Conservation (phyloP, 2,888 invertebrate species). For the Lepidocyrtoides sp. region DNA sequence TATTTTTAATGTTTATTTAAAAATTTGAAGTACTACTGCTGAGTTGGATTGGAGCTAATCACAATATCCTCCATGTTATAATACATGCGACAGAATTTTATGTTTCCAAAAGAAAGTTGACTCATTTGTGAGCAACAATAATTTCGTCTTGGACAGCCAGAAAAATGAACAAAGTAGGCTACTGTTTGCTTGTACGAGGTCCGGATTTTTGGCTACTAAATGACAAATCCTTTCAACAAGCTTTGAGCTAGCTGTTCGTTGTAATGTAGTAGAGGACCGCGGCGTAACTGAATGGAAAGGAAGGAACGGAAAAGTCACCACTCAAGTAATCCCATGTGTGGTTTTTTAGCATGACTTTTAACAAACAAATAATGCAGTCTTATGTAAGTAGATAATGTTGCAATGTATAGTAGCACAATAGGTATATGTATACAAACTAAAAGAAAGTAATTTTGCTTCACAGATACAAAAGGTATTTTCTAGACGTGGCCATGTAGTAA, state of each 20-base stretch:
- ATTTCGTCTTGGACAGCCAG: constrained; percentile 43
- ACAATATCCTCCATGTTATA: too few species aligned
- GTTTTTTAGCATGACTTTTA: constrained; percentile 62
- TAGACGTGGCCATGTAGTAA: constrained; percentile 17
- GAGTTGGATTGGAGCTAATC: too few species aligned
- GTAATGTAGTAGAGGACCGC: background rate
- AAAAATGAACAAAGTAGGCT: background rate
- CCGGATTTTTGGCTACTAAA: constrained; percentile 7
- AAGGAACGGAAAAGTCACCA: constrained; percentile 64
- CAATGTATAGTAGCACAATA: background rate
- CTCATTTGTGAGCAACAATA: background rate
- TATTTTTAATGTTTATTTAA: too few species aligned
- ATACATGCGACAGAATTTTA: too few species aligned
- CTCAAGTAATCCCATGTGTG: constrained; percentile 69
- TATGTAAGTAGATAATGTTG: constrained; percentile 33
- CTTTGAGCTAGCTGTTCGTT: background rate
- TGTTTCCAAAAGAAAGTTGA: too few species aligned
- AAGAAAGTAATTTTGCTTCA: constrained; percentile 73
- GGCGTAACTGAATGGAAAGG: background rate
- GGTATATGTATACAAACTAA: background rate
- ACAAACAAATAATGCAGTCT: constrained; percentile 69
- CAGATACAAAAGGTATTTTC: constrained; percentile 52
- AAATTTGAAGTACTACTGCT: too few species aligned
- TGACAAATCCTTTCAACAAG: constrained; percentile 68
- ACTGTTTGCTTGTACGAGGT: background rate